phyloP scores from a whole-genome alignment of 2,113 vertebrate genomes.

The Anguilla japonica region DNA sequence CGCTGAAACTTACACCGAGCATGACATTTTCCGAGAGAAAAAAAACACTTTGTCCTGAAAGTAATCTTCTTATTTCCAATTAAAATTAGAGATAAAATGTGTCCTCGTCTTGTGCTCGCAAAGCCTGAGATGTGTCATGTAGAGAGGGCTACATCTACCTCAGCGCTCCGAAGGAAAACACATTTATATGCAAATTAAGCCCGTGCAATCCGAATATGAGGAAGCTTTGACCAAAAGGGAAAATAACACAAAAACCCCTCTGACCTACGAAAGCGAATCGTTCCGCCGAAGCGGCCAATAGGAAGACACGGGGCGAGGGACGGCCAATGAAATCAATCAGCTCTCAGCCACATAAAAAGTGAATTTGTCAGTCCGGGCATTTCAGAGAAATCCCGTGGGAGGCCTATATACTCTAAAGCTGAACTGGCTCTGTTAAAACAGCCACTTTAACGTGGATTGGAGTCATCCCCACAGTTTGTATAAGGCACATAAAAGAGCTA shows the following conservation, averaged over 20 bases:
- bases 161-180: neutral
- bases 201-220: neutral
- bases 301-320: neutral
- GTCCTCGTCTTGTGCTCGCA: neutral
- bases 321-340: neutral
- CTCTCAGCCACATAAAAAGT: neutral
- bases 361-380: neutral
- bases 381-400: neutral
- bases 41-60: too few species aligned
- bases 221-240: neutral
- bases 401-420: neutral
- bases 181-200: constrained; percentile 28
- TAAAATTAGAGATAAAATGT: neutral
- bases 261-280: neutral
- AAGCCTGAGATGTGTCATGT: neutral
- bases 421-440: neutral
- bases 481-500: neutral
- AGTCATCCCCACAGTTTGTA: neutral
- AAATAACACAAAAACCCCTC: constrained; percentile 1
- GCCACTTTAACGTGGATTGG: neutral
- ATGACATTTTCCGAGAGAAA: neutral
- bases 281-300: neutral
- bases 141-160: neutral
- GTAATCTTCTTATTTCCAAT: constrained; percentile 6
- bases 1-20: neutral